A percentile compares a stretch with the other conserved stretches of the same genome.
These are phyloP conservation scores for Rhodeus uyekii DNA, from an alignment of 2,797 vertebrate species.

Conservation along the genomic window DNA sequence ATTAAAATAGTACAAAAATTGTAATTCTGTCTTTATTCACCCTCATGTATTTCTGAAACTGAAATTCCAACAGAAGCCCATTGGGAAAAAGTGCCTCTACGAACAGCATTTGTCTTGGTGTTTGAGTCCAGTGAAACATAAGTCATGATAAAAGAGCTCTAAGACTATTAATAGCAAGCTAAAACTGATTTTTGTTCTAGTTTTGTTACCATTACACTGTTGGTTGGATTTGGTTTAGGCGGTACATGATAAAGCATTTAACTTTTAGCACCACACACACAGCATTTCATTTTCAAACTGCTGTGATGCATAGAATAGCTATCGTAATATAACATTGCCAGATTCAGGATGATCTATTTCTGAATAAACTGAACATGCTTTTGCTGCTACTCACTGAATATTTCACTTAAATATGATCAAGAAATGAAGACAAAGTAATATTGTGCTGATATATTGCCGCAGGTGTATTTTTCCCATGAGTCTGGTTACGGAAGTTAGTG, in stretches of 20 bases:
- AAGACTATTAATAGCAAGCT: not conserved
- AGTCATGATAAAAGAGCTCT: not conserved
- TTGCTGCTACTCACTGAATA: not conserved
- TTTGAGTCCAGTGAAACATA: not conserved
- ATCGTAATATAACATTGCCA: too few relatives aligned
- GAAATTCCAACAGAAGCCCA: not conserved
- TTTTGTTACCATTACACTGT: too few relatives aligned
- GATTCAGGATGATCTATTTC: not conserved
- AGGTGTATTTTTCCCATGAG: too few relatives aligned
- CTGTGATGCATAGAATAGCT: not conserved
- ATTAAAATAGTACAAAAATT: too few relatives aligned
- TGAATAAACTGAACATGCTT: not conserved
- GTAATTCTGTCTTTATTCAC: not conserved
- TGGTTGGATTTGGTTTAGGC: too few relatives aligned
- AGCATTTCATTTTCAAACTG: not conserved
- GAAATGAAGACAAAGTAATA: not conserved
- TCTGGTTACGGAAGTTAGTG: too few relatives aligned
- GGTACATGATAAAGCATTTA: too few relatives aligned
- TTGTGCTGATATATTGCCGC: too few relatives aligned
- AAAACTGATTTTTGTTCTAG: too few relatives aligned
- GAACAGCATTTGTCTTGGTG: not conserved
- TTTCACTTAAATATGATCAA: not conserved
- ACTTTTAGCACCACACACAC: not conserved
- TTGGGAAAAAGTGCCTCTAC: not conserved
- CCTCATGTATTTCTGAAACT: not conserved